A percentile compares a stretch with the other conserved stretches of the same genome.
These are phyloP conservation scores for Tricholauxania praeusta DNA, from an alignment of 2,888 invertebrate species.

Conservation along the genomic window DNA sequence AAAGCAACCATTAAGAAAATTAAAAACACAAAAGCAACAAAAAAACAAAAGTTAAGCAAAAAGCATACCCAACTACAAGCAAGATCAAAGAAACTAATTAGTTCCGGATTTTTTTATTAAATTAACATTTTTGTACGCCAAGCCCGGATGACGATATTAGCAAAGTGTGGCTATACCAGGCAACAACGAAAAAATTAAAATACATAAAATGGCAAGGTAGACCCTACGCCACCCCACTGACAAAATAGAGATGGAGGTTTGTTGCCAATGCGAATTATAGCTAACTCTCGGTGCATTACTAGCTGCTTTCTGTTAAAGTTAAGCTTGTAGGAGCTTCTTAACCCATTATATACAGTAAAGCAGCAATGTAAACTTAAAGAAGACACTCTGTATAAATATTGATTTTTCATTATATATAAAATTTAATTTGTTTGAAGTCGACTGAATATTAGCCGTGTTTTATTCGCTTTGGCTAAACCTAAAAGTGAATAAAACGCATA, in stretches of 20 bases:
- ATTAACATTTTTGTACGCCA: constrained; percentile 59
- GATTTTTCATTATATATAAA: too few relatives aligned
- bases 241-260: not conserved
- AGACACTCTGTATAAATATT: too few relatives aligned
- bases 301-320: too few relatives aligned
- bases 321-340: too few relatives aligned
- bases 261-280: constrained; percentile 42
- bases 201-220: too few relatives aligned
- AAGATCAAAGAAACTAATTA: constrained; percentile 65
- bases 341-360: too few relatives aligned
- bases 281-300: constrained; percentile 31
- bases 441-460: too few relatives aligned
- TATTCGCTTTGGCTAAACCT: too few relatives aligned
- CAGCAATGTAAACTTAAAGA: too few relatives aligned
- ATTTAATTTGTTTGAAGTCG: too few relatives aligned
- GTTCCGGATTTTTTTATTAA: constrained; percentile 63
- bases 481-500: too few relatives aligned
- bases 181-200: not conserved
- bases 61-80: constrained; percentile 45
- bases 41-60: not conserved
- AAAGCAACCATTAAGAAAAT: constrained; percentile 9
- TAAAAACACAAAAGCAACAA: not conserved
- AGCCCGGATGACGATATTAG: constrained; percentile 28
- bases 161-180: constrained; percentile 3
- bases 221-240: too few relatives aligned